Evolutionary conservation across 2,888 invertebrate species (phyloP), one percentile per base, ranked within the genome.

Genomic region (Gnatocerus cornutus): DNA sequence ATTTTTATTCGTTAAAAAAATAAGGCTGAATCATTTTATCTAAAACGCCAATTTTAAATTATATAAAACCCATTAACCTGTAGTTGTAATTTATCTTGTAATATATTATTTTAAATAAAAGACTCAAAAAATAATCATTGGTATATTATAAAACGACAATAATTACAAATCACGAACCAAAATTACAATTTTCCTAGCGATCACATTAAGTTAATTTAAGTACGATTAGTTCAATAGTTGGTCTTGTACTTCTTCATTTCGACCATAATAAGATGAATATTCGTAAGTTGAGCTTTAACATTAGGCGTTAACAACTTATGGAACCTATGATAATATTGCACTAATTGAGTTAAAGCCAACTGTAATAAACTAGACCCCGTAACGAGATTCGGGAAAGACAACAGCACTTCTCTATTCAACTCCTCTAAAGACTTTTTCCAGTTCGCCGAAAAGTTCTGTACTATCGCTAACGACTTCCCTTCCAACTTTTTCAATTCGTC

Each of bases 191-290:
- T 65, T 13, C 14, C 56, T 65, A 65, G 27, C 7, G 6, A 65
- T 65, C 56, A 65, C 65, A 56, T 30, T 65, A 9, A 50, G 43
- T 56, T 56, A 3, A 30, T 21, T 45, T 65, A 65, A 65, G 56
- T 65, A 56, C 12, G 39, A 56, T 41, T 21, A 6, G 7, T 27
- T 12, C 13, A 14, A 86, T 95, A 99, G 84, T 93, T 95, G 5
- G 96, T 96, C 87, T 99, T 99, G 86, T 98, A 98, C 87, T 99
- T 99, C 85, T 99, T 99, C 73, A 99, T 95, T 88, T 99, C 99
- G 1, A 98, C 97, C 96, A 99, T 99, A 69, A 99, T 94, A 69
- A 98, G 96, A 87, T 99, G 99, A 80, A 98, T 97, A 83, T 99
- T 99, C 2, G 98, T 96, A 61, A 99, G 89, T 84, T 98, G 97